Base-by-base conservation (phyloP, 2,113 vertebrate genomes). In the Burhinus bistriatus region DNA sequence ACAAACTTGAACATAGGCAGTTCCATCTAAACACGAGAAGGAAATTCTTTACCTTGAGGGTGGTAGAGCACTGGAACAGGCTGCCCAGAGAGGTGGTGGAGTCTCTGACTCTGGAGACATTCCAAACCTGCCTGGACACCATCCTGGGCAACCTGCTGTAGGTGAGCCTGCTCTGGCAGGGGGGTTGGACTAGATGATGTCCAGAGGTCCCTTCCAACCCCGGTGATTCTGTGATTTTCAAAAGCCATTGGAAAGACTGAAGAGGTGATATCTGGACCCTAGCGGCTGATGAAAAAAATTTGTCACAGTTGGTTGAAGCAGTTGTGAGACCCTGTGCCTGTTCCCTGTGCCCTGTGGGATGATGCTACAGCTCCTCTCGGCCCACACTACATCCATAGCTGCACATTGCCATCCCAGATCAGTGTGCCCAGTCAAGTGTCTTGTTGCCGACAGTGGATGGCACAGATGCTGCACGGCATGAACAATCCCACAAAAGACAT, bases 401-500 rank as follows among this genome's bases (percentile, higher is more conserved):
- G 23, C 52, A 22, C 15, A 26, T 30, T 75, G 47, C 68, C 51
- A 42, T 29, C 32, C 55, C 70, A 86, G 19, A 45, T 27, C n/a
- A n/a, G 11, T 51, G 58, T 87, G 75, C 47, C 61, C 57, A 7
- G 11, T 47, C 40, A 7, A 57, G 45, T 8, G 9, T 27, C 81
- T 72, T 27, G 19, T 3, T 61, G 36, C 52, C 15, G 19, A 55
- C 54, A 87, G 78, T 4, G 17, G n/a, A 54, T 81, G 72, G 68
- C 83, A 78, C 16, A 16, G 76, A 58, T 86, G 44, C 80, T 76
- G 64, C 80, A 79, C 32, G 40, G 42, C 66, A 54, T 9, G 14
- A 71, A 57, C 0, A 0, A 82, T 55, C 30, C 73, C 83, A 85
- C 19, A 55, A 0, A 1, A 82, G 23, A 29, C 45, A 62, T 88